Evolutionary conservation across 1,140 invertebrate genomes (phyloP), one percentile per base, ranked within the genome.

Genomic region (Drosophila repleta): DNA sequence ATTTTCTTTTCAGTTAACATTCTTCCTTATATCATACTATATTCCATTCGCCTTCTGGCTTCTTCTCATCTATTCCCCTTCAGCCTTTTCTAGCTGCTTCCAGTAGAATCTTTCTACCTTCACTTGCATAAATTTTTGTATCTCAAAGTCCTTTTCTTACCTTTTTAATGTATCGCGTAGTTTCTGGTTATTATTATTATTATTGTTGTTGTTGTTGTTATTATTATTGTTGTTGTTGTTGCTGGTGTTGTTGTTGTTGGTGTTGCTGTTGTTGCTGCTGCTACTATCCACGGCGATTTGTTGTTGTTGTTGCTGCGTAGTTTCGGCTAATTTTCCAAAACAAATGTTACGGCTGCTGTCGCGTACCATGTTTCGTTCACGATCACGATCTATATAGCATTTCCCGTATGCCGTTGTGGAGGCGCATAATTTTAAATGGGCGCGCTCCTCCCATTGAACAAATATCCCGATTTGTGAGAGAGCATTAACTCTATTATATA

Each of bases 321-420:
- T 98, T 95, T 99, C 97, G 95, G 98, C 97, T 95, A 99, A 97
- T 96, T 99, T 99, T 96, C 98, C 98, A 95, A 99, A 97, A 97
- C 97, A 98, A 94, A 99, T 96, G 95, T 99, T 98, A 95, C 98
- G 97, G 95, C 98, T 99, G 96, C 63, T 87, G 75, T 99, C 97
- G 96, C 98, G 98, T 96, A 99, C 98, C 98, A 99, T 99, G 96
- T 96, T 97, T 96, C 63, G 79, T 82, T 41, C 78, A 87, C 78
- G 32, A 35, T 82, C 83, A 82, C 83, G 70, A 74, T 79, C 68
- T 87, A 78, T 81, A 64, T 67, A 87, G 82, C 92, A 79, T 89
- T 83, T 88, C 73, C 56, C 73, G 74, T 56, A 82, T 85, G 68
- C 83, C 70, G 60, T 53, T 53, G 68, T 69, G 74, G 90, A 91